Conservation (phyloP, 1,140 invertebrate species). For the Chlorops oryzae region DNA sequence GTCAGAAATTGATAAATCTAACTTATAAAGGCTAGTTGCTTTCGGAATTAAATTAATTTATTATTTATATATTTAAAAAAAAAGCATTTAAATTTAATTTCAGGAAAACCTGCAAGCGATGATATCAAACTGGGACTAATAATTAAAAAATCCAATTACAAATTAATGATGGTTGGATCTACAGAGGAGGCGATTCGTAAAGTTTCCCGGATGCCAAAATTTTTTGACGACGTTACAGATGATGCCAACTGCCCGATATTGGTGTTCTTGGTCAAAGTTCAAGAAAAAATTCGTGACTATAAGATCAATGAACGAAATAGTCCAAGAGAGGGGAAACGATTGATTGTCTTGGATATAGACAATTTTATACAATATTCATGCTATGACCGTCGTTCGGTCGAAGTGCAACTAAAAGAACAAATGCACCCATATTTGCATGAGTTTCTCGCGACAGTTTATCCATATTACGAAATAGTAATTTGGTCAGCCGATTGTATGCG, state of each 20-base stretch:
- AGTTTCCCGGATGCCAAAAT: conserved; percentile 68
- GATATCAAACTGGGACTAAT: conserved; percentile 62
- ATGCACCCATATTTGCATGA: conserved; percentile 95
- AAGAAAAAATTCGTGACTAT: conserved; percentile 79
- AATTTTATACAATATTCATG: too few species aligned
- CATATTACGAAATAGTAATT: conserved; percentile 81
- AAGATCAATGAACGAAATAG: conserved; percentile 77
- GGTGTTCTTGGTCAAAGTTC: conserved; percentile 72
- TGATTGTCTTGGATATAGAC: conserved; percentile 93
- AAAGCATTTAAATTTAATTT: too few species aligned
- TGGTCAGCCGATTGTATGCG: conserved; percentile 97
- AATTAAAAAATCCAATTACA: conserved; percentile 79
- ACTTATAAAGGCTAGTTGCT: too few species aligned
- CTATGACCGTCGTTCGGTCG: conserved; percentile 89
- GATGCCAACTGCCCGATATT: too few species aligned
- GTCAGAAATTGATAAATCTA: conserved; percentile 93
- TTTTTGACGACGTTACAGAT: conserved; percentile 78
- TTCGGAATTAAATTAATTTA: too few species aligned
- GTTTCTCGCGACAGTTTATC: conserved; percentile 85
- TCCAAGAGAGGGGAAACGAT: conserved; percentile 75
- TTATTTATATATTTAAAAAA: too few species aligned
- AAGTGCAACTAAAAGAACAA: conserved; percentile 79
- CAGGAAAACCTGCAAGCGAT: conserved; percentile 77
- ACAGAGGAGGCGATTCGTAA: conserved; percentile 84
- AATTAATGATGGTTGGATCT: conserved; percentile 96